A percentile compares a stretch with the other conserved stretches of the same genome.
Evolutionary conservation across 2,888 invertebrate species (phyloP).

Genomic region (Barypeithes pellucidus): DNA sequence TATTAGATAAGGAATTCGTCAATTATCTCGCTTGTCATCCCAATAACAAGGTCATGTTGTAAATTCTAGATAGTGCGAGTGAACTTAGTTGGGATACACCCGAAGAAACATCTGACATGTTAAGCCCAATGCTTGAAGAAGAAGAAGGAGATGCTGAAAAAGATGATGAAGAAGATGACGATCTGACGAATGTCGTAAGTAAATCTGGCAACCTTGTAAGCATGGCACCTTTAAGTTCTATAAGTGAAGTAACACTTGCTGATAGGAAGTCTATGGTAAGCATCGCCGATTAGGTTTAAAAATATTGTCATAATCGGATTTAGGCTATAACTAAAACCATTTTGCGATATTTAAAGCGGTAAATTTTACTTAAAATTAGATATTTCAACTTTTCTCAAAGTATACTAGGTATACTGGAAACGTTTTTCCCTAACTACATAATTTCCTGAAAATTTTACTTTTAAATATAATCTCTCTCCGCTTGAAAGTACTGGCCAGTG

Average conservation of each 20-base stretch:
- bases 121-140: constrained; percentile 67
- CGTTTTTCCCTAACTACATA: too few relatives aligned
- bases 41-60: too few relatives aligned
- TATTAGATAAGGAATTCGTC: too few relatives aligned
- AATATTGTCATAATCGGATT: neutral
- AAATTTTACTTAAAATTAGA: too few relatives aligned
- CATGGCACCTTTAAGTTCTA: constrained; percentile 73
- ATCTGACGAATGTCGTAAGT: constrained; percentile 71
- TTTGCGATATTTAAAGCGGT: too few relatives aligned
- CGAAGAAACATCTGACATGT: constrained; percentile 71
- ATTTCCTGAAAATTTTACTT: too few relatives aligned
- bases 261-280: constrained; percentile 56
- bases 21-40: too few relatives aligned
- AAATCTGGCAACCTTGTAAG: constrained; percentile 58
- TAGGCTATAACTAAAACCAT: neutral
- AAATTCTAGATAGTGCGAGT: constrained; percentile 68
- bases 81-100: constrained; percentile 76
- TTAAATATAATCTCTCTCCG: too few relatives aligned
- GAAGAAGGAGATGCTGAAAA: constrained; percentile 65
- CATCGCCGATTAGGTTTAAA: constrained; percentile 22
- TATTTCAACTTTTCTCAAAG: too few relatives aligned
- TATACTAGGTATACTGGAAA: too few relatives aligned
- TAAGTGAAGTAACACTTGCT: constrained; percentile 71
- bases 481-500: too few relatives aligned
- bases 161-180: constrained; percentile 59